Percentiles rank a stretch among this genome's conserved stretches.
Evolutionary conservation across 2,113 vertebrate species (phyloP).

Genomic region (Protomyctophum bolini): DNA sequence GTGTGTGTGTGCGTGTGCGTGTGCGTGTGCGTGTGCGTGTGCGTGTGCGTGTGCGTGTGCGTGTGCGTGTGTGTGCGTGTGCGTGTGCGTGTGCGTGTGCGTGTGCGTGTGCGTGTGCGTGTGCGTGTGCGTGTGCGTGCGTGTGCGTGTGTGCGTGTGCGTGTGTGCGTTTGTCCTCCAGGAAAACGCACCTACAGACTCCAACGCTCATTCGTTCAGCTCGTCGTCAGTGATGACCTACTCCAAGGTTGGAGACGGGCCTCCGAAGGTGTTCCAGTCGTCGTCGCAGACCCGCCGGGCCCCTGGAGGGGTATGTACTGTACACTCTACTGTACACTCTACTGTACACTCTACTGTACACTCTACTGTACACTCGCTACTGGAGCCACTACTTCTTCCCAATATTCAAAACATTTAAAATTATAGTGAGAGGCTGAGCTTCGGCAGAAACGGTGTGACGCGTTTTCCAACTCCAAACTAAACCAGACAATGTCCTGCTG

Average conservation of each 20-base stretch:
- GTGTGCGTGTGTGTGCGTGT: not conserved
- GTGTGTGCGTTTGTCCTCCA: conserved; percentile 51
- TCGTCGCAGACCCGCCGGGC: conserved; percentile 83
- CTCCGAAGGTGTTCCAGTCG: conserved; percentile 92
- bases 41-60: not conserved
- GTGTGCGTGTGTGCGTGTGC: not conserved
- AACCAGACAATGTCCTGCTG: too few species aligned
- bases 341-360: conserved; percentile 16
- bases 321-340: conserved; percentile 18
- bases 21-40: too few species aligned
- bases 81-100: not conserved
- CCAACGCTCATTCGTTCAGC: conserved; percentile 85
- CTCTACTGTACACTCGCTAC: conserved; percentile 15
- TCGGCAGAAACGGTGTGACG: too few species aligned
- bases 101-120: conserved; percentile 10
- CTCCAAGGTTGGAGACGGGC: conserved; percentile 88
- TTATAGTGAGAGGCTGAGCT: too few species aligned
- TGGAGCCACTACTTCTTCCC: not conserved
- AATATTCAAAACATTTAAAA: not conserved
- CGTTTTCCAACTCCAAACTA: too few species aligned
- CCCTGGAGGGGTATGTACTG: conserved; percentile 89
- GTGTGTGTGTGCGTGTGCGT: too few species aligned
- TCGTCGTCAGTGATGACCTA: conserved; percentile 93
- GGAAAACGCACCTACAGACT: conserved; percentile 81
- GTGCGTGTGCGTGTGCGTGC: conserved; percentile 3